Evolutionary conservation across 2,797 vertebrate genomes (phyloP), one percentile per base, ranked within the genome.

Genomic region (Martes flavigula): DNA sequence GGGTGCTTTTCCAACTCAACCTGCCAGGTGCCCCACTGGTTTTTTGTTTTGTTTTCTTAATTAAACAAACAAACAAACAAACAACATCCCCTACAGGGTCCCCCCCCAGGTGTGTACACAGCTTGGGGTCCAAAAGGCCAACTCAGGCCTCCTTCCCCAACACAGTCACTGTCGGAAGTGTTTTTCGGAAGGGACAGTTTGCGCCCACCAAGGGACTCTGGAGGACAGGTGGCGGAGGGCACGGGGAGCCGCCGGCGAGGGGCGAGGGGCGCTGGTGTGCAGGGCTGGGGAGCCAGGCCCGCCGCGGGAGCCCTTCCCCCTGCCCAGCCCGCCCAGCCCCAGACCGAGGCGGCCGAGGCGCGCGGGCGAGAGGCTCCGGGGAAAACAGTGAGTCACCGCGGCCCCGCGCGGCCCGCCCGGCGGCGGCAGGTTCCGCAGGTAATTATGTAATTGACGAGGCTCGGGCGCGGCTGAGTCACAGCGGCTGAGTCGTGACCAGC

Each of bases 401-500:
- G 21, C 7, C 0, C 66, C 85, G 91, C 89, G 17, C 5, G 92
- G 77, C 94, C 95, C 78, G 92, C 89, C 95, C 30, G 62, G 91
- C 92, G 20, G 95, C 25, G 23, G 98, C 97, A 75, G 97, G 91
- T 84, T 93, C 72, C 93, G 0, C 18, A 66, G 97, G 94, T 97
- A 92, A 97, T 98, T 96, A 97, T 82, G 97, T 93, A 84, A 97
- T 96, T 94, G 81, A 62, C 10, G 86, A 82, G 97, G 87, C 95
- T 91, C 1, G 62, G 90, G 56, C 96, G 13, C 3, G n/a, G 79
- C 86, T 97, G 97, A 98, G 96, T 98, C 98, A 98, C 98, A 97
- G 93, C 93, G 64, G 87, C 97, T 90, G 98, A 6, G 84, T 97
- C 97, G 97, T 98, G 98, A 97, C 96, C 96, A 78, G 97, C 77